Conservation (phyloP, 2,797 vertebrate genomes). For the Melanotaenia trifasciata region DNA sequence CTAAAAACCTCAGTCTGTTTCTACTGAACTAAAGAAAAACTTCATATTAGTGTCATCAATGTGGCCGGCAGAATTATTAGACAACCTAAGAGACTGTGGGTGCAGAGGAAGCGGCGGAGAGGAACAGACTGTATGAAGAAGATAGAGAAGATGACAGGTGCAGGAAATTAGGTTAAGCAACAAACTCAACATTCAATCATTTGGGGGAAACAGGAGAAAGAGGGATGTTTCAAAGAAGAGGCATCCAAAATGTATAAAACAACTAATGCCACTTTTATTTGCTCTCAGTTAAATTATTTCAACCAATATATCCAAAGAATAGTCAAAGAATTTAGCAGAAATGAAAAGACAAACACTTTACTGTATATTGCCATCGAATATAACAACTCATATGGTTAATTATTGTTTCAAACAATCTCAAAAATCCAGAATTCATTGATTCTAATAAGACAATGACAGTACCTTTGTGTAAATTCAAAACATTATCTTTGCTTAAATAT, state of each 20-base stretch:
- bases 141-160: background rate
- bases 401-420: slow-evolving; percentile 79
- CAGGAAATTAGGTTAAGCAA: background rate
- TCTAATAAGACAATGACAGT: slow-evolving; percentile 79
- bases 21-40: slow-evolving; percentile 2
- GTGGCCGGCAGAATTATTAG: background rate
- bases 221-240: slow-evolving; percentile 20
- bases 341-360: slow-evolving; percentile 76
- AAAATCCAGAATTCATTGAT: slow-evolving; percentile 79
- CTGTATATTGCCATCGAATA: slow-evolving; percentile 81
- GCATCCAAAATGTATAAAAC: slow-evolving; percentile 69
- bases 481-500: slow-evolving; percentile 80
- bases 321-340: slow-evolving; percentile 72
- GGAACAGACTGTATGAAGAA: too few species aligned
- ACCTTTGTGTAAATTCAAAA: slow-evolving; percentile 76
- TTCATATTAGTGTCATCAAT: background rate
- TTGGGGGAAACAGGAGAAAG: background rate
- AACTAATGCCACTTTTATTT: slow-evolving; percentile 78
- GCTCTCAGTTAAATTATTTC: slow-evolving; percentile 78
- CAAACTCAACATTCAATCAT: background rate
- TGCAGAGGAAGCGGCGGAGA: background rate
- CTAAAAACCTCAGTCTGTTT: background rate
- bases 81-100: too few species aligned
- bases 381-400: slow-evolving; percentile 75
- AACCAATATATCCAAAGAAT: slow-evolving; percentile 78